Conservation (phyloP, 2,113 vertebrate genomes). For the Oryzias melastigma region DNA sequence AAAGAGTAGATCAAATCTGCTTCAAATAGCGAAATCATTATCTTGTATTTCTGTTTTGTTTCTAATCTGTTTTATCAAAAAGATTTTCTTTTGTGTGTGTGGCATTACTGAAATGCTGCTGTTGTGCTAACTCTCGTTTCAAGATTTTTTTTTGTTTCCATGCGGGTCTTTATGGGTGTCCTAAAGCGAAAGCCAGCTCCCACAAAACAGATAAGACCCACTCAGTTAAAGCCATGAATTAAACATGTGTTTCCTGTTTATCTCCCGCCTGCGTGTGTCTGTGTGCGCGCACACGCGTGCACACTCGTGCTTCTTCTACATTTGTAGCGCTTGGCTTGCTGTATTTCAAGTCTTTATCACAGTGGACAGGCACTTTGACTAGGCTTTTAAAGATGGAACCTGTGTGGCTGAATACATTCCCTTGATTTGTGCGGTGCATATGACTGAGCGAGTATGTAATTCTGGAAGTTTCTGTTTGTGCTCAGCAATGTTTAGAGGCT, state of each 20-base stretch:
- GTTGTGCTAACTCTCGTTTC: slow-evolving; percentile 3
- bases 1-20: slow-evolving; percentile 6
- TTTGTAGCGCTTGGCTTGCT: slow-evolving; percentile 4
- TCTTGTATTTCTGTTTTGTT: slow-evolving; percentile 17
- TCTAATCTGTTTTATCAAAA: slow-evolving; percentile 22
- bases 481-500: no score
- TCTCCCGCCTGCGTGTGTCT: slow-evolving; percentile 5
- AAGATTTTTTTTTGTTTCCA: slow-evolving; percentile 4
- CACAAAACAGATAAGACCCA: slow-evolving; percentile 29
- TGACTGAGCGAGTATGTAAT: no score
- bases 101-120: slow-evolving; percentile 7
- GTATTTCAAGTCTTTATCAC: slow-evolving; percentile 24
- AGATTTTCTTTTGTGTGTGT: neutral
- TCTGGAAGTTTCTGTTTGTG: no score
- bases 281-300: neutral
- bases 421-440: no score
- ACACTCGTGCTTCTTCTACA: slow-evolving; percentile 4
- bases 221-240: slow-evolving; percentile 37
- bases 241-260: slow-evolving; percentile 38
- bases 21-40: slow-evolving; percentile 30
- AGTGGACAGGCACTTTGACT: slow-evolving; percentile 9
- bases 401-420: no score
- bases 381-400: no score
- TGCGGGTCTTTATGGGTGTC: neutral
- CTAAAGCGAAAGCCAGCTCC: slow-evolving; percentile 1